Base-by-base conservation (phyloP, 2,113 vertebrate genomes). In the Glareola pratincola region DNA sequence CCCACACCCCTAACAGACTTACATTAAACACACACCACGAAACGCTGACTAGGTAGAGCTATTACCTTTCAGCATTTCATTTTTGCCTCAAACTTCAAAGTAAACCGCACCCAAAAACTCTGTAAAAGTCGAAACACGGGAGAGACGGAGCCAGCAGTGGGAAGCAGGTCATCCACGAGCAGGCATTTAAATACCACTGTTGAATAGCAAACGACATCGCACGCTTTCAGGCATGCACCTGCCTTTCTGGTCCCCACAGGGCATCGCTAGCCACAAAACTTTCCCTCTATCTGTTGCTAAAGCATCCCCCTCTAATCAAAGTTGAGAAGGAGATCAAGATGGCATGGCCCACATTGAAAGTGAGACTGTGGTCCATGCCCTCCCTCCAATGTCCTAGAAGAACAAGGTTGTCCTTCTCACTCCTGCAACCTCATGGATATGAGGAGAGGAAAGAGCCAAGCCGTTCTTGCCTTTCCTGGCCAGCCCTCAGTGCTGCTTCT, bases 11-110 rank as follows among this genome's bases (percentile, higher is more conserved):
- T 0, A 16, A 67, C 16, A 76, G 50, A 73, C 64, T 41, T n/a
- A n/a, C 1, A 56, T 43, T 53, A 76, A 94, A 95, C 9, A 8
- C 32, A 51, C 18, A 77, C 24, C 0, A 0, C 56, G 66, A 30
- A 95, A 86, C 0, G 12, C 47, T 84, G 83, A 84, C 50, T 63
- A 56, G 59, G 50, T 41, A 85, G 22, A 88, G 69, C 27, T 17
- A 74, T 56, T 84, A 64, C 36, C 12, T 3, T 45, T 69, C 43
- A 84, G 67, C 39, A 74, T 84, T 77, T 69, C 56, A 48, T 56
- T 96, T 95, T 78, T 91, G 47, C 64, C 64, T 72, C 68, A 75
- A 89, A 86, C 92, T 92, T 96, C 92, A 96, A 93, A 96, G 85
- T 10, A 39, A 92, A 82, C 79, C 17, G 0, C 91, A 72, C 79